A percentile compares a stretch with the other conserved stretches of the same genome.
These are phyloP conservation scores for Pyrgilauda ruficollis DNA, from an alignment of 2,113 vertebrate genomes.

Conservation along the genomic window DNA sequence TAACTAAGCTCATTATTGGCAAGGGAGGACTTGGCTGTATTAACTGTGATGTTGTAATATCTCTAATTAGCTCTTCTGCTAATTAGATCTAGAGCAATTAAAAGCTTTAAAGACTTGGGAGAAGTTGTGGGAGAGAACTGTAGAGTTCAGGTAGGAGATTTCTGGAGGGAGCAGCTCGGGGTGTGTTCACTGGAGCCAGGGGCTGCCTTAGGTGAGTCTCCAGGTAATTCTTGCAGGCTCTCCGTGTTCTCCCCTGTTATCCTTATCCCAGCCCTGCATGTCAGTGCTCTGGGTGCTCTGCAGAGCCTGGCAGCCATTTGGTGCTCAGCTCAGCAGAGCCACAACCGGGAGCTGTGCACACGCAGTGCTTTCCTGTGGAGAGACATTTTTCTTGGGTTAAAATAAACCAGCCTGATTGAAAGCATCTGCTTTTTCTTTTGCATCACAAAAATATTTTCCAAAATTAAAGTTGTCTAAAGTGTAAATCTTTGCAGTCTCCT, in stretches of 20 bases:
- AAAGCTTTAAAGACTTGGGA: slow-evolving; percentile 22
- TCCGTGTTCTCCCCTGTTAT: fast-evolving
- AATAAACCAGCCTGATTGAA: slow-evolving; percentile 44
- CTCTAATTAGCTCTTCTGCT: slow-evolving; percentile 61
- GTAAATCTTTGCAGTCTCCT: not conserved
- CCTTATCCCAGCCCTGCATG: not conserved
- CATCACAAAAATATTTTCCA: not conserved
- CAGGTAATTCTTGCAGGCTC: not conserved
- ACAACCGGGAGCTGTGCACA: not conserved
- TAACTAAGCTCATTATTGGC: slow-evolving; percentile 43
- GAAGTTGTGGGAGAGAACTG: not conserved
- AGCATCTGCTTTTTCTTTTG: slow-evolving; percentile 46
- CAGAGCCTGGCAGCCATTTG: not conserved
- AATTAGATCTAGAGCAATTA: slow-evolving; percentile 67
- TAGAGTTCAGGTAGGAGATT: not conserved
- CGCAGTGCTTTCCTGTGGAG: not conserved
- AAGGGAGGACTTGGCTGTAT: slow-evolving; percentile 37
- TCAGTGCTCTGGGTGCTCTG: not conserved
- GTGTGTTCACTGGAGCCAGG: not conserved
- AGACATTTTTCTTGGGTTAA: not conserved
- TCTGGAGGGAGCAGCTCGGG: not conserved
- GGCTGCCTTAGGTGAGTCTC: not conserved
- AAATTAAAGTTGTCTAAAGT: not conserved
- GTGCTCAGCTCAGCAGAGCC: not conserved
- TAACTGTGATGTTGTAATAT: slow-evolving; percentile 24